Percentiles rank a stretch among this genome's conserved stretches.
These are phyloP conservation scores for Macroteleia sp. DNA, from an alignment of 2,888 invertebrate species.

Conservation along the genomic window DNA sequence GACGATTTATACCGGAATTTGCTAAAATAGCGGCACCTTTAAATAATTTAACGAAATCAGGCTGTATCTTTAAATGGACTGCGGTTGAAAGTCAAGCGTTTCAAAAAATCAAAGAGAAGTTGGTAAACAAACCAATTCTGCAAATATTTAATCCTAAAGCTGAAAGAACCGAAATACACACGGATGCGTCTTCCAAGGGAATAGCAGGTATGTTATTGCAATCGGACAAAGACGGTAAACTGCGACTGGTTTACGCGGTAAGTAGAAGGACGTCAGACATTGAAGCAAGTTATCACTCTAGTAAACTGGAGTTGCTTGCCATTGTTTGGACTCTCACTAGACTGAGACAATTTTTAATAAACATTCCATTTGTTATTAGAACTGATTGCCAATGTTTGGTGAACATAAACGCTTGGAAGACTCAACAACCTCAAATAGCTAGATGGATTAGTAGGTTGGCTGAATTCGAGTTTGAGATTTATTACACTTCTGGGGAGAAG, in stretches of 20 bases:
- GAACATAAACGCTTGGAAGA: conserved; percentile 11
- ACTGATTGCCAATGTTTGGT: conserved; percentile 7
- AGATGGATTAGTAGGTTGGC: background rate
- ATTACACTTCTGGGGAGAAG: background rate
- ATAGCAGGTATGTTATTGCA: conserved; percentile 5
- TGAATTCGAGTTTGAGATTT: background rate
- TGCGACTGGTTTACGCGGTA: conserved; percentile 16
- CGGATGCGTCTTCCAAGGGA: background rate
- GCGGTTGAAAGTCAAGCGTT: background rate
- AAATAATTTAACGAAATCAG: background rate
- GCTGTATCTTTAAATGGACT: background rate
- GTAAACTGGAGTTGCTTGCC: conserved; percentile 10
- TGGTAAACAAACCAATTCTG: background rate
- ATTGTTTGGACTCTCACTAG: conserved; percentile 2
- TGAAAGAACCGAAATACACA: background rate
- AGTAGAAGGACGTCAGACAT: conserved; percentile 7
- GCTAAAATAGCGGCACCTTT: background rate
- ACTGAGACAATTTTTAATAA: conserved; percentile 42
- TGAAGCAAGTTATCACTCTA: conserved; percentile 11
- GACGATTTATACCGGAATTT: background rate
- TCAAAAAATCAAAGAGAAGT: background rate
- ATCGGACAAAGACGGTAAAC: background rate
- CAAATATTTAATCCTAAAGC: conserved; percentile 6
- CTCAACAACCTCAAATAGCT: conserved; percentile 3
- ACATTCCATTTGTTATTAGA: conserved; percentile 13